Conservation (phyloP, 2,113 vertebrate genomes). For the Brachirus orientalis region DNA sequence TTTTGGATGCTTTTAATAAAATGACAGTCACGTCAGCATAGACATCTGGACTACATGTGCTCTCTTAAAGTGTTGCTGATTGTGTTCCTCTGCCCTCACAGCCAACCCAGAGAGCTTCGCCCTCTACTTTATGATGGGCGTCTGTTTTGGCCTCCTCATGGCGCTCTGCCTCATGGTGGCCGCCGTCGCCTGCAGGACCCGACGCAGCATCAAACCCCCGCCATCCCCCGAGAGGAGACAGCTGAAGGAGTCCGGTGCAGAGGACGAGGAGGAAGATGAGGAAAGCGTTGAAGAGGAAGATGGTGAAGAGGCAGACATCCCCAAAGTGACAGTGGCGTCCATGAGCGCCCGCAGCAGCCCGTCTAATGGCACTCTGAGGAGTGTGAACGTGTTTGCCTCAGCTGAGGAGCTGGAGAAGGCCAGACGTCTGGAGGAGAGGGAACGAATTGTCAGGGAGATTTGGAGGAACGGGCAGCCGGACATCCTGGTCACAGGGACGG, state of each 20-base stretch:
- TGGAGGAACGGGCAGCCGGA: conserved; percentile 98
- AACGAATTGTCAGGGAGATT: conserved; percentile 94
- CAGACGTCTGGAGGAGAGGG: conserved; percentile 92
- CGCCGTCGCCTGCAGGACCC: conserved; percentile 86
- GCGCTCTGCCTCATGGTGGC: conserved; percentile 92
- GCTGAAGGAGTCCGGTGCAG: conserved; percentile 79
- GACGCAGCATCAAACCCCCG: conserved; percentile 38
- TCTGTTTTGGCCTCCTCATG: conserved; percentile 92
- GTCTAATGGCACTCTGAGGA: conserved; percentile 81
- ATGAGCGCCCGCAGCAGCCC: conserved; percentile 69
- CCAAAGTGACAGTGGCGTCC: conserved; percentile 39
- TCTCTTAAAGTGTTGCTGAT: background rate
- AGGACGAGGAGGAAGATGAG: conserved; percentile 70
- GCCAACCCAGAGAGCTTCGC: conserved; percentile 94
- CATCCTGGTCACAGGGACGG: conserved; percentile 86
- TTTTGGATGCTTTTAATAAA: too few species aligned
- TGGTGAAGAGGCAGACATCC: conserved; percentile 69
- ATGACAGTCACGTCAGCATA: too few species aligned
- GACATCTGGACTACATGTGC: too few species aligned
- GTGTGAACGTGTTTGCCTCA: conserved; percentile 92
- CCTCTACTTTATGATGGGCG: conserved; percentile 94
- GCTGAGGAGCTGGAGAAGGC: conserved; percentile 95
- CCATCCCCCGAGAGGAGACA: conserved; percentile 63
- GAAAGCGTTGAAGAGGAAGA: conserved; percentile 57
- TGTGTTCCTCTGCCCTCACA: conserved; percentile 45